Base-by-base conservation (phyloP, 2,888 invertebrate genomes). In the Heteropelma amictum region DNA sequence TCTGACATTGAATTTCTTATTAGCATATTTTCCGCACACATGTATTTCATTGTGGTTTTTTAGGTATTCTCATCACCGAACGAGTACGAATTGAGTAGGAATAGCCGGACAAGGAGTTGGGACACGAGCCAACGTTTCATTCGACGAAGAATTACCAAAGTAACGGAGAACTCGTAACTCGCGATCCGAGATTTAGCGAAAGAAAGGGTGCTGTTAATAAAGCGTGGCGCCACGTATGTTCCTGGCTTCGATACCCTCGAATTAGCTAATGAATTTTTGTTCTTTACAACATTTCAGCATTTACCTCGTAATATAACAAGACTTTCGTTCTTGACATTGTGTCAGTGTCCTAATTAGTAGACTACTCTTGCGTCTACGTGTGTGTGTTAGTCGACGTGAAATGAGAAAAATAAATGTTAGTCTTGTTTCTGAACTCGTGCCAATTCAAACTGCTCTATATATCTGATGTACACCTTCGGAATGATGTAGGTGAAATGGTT, bases 231-330 rank as follows among this genome's bases (percentile, higher is more conserved):
- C 74, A 28, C 38, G 54, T 70, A 60, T 70, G 33, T 49, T 65
- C 30, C 47, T 70, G 53, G 65, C 65, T 65, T 65, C 49, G 47
- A 70, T 65, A 45, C 60, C 7, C 47, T 35, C 19, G 65, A 74
- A 74, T 74, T 70, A 74, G 70, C 70, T 74, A 70, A 74, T 74
- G 74, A 74, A 74, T 74, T 70, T 74, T 54, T 51, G 47, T 30
- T 38, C 45, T 51, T 17, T 60, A 28, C 10, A 33, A 28, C 65
- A 28, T 45, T 61, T 42, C 6, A 14, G 8, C 33, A 8, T 56
- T 53, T 19, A 0, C 30, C 33, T 6, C 40, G 14, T 5, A 40
- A 14, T 40, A 26, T 21, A 33, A 33, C 4, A 67, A 54, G 23
- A 7, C 33, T n/a, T 54, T 33, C 65, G 30, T 14, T 40, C 26